Conservation (phyloP, 2,797 vertebrate genomes). For the Diplodus sargus region DNA sequence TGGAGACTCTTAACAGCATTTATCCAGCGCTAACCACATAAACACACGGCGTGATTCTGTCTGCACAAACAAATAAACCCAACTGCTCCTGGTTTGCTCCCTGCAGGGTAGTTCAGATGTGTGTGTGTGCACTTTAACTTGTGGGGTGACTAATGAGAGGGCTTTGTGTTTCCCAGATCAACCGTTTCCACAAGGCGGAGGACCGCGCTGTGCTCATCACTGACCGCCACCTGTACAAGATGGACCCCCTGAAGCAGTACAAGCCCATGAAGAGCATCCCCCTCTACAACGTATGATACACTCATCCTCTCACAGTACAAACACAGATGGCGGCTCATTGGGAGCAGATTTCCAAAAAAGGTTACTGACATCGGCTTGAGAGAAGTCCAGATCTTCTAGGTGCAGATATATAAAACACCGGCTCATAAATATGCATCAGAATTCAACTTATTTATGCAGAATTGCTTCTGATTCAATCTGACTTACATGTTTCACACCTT, state of each 20-base stretch:
- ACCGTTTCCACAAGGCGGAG: conserved; percentile 95
- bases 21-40: neutral
- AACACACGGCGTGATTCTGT: conserved; percentile 22
- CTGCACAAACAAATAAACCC: conserved; percentile 26
- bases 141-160: conserved; percentile 56
- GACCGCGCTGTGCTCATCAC: conserved; percentile 95
- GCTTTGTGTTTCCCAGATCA: conserved; percentile 88
- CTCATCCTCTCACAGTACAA: neutral
- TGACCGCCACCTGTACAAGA: conserved; percentile 97
- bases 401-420: neutral
- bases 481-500: conserved; percentile 4
- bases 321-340: neutral
- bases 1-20: conserved; percentile 21
- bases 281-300: conserved; percentile 92
- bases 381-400: neutral
- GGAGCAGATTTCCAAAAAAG: neutral
- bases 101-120: conserved; percentile 38
- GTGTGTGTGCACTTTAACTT: conserved; percentile 34
- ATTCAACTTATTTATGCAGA: neutral
- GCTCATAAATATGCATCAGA: neutral
- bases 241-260: conserved; percentile 96
- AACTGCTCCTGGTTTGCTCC: conserved; percentile 7
- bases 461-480: neutral
- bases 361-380: neutral
- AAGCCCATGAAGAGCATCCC: conserved; percentile 98